Evolutionary conservation across 2,113 vertebrate genomes (phyloP), one percentile per base, ranked within the genome.

Genomic region (Pollimyrus isidori): DNA sequence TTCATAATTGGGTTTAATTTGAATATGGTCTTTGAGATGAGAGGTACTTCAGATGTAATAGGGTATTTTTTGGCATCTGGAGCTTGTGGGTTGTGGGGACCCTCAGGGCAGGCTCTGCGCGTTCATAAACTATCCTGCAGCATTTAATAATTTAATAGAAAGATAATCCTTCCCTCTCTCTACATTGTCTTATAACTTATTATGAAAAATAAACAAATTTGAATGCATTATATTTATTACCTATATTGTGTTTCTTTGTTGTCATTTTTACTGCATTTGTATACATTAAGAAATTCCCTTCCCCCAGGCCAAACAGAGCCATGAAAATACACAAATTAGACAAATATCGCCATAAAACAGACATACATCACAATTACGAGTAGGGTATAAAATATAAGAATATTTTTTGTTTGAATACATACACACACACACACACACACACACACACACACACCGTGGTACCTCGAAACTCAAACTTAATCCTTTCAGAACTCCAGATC

Each of bases 21-120:
- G 83, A 91, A 90, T 87, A 86, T 45, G 62, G 85, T 91, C 58
- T 92, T 88, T 93, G 88, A 48, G 89, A 89, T 48, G 35, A 48
- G 83, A 50, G 39, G 11, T 82, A 86, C 69, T 88, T 89, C 45
- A 90, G 80, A 88, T 85, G 80, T 87, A 85, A 92, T 93, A 82
- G 89, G 92, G 92, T 88, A 87, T 83, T 56, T 89, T 89, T 23
- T 69, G 45, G 56, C 21, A 19, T 52, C 26, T 52, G 86, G 90
- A 94, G 94, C 15, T 13, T 80, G 73, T 4, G 15, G 93, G 93
- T 93, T 89, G 69, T 53, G 2, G 58, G 84, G 42, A 73, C 86
- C 92, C 90, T 89, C 90, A 90, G 23, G 23, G 62, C 48, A 21
- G 48, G n/a, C 35, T 53, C 7, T 11, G 53, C 48, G 42, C 50